Conservation (phyloP, 2,113 vertebrate genomes). For the Gambusia holbrooki region DNA sequence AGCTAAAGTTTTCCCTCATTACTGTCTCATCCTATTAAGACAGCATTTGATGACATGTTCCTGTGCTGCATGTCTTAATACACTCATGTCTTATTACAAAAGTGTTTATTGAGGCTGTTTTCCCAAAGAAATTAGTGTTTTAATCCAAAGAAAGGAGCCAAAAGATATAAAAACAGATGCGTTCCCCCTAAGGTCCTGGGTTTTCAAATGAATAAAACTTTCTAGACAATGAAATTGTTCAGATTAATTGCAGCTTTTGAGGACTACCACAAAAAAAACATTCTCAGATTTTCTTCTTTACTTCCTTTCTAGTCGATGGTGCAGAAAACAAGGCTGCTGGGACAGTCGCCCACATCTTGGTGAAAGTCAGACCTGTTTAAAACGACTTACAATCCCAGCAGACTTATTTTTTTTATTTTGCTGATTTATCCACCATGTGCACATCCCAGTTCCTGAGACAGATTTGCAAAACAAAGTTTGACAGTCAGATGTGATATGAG, state of each 20-base stretch:
- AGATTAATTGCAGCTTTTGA: constrained; percentile 31
- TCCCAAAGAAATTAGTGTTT: constrained; percentile 26
- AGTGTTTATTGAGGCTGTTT: constrained; percentile 30
- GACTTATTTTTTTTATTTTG: constrained; percentile 36
- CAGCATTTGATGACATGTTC: constrained; percentile 43
- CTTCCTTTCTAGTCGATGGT: constrained; percentile 28
- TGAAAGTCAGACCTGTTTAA: constrained; percentile 61
- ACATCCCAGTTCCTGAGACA: constrained; percentile 47
- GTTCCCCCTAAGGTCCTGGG: constrained; percentile 20
- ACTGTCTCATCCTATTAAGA: constrained; percentile 28
- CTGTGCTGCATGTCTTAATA: constrained; percentile 33
- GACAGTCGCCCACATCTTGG: constrained; percentile 59
- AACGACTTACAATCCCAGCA: constrained; percentile 56
- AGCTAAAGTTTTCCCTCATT: background rate
- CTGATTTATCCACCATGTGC: constrained; percentile 72
- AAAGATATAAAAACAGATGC: constrained; percentile 42
- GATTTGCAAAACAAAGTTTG: constrained; percentile 74
- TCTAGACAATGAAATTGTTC: constrained; percentile 31
- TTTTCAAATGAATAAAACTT: constrained; percentile 25
- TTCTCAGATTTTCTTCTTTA: constrained; percentile 40
- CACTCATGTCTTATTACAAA: constrained; percentile 42
- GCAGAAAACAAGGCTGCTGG: constrained; percentile 60
- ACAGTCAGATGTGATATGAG: constrained; percentile 69
- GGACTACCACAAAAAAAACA: constrained; percentile 10
- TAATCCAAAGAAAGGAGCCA: constrained; percentile 33